Percentiles rank a stretch among this genome's conserved stretches.
phyloP scores from a whole-genome alignment of 2,113 vertebrate genomes.

The Collichthys lucidus region DNA sequence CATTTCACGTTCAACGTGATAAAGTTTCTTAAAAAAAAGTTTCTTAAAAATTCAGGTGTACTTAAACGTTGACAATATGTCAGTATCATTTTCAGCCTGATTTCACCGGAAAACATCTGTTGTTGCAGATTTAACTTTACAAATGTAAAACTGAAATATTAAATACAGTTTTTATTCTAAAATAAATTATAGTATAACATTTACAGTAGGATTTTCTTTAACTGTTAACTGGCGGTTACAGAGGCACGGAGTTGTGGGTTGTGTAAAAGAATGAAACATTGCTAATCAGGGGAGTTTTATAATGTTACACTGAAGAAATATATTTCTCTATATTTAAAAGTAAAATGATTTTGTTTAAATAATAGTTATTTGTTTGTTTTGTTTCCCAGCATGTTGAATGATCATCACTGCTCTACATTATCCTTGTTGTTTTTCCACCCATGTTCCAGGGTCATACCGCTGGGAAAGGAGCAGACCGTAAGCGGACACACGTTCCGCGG shows the following conservation, averaged over 20 bases:
- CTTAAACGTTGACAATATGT: too few relatives aligned
- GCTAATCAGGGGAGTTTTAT: neutral
- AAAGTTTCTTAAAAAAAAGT: too few relatives aligned
- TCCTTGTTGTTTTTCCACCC: neutral
- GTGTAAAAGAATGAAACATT: neutral
- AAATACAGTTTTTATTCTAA: neutral
- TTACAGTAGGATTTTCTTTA: neutral
- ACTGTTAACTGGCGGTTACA: too few relatives aligned
- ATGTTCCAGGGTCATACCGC: slow-evolving; percentile 90
- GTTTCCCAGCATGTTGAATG: neutral
- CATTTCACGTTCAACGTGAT: too few relatives aligned
- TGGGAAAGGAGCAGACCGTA: slow-evolving; percentile 88
- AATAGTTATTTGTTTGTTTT: neutral
- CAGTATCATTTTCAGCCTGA: too few relatives aligned
- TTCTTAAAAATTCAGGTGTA: too few relatives aligned
- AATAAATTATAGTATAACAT: neutral
- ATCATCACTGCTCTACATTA: neutral
- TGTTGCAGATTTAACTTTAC: too few relatives aligned
- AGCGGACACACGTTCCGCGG: slow-evolving; percentile 91
- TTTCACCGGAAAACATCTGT: too few relatives aligned
- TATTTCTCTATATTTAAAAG: neutral
- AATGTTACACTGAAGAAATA: neutral
- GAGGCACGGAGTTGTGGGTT: neutral
- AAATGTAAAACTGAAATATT: too few relatives aligned
- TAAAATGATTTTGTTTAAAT: neutral